Evolutionary conservation across 2,797 vertebrate genomes (phyloP).

Genomic region (Hoplostethus mediterraneus): DNA sequence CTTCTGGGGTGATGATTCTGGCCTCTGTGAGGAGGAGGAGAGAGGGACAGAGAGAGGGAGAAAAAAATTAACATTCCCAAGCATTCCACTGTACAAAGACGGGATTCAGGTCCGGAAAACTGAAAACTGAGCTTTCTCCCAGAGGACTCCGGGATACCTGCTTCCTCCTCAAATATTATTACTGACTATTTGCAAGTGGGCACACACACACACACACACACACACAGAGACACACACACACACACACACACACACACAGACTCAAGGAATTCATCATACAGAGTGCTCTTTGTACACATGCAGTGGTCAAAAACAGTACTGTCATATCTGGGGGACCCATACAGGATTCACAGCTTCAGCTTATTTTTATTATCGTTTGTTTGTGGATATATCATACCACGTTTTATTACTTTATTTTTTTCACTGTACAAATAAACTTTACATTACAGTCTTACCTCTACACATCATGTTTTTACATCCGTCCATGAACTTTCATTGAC

Average conservation of each 20-base stretch:
- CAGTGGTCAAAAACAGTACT: constrained; percentile 34
- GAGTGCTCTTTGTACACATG: constrained; percentile 60
- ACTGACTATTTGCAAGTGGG: constrained; percentile 36
- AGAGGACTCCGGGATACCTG: constrained; percentile 59
- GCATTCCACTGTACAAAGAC: constrained; percentile 79
- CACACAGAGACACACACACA: constrained; percentile 26
- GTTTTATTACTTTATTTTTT: background rate
- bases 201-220: constrained; percentile 4
- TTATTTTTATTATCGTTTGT: background rate
- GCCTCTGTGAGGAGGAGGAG: constrained; percentile 74
- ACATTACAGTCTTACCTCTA: background rate
- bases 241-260: constrained; percentile 28
- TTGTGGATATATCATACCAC: background rate
- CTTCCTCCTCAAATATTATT: constrained; percentile 76
- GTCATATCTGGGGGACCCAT: constrained; percentile 22
- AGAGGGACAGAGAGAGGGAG: constrained; percentile 37
- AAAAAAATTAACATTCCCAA: constrained; percentile 61
- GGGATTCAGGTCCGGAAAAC: constrained; percentile 74
- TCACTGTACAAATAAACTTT: background rate
- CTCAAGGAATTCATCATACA: constrained; percentile 53
- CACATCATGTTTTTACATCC: background rate
- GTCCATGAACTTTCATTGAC: background rate
- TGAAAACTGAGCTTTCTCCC: constrained; percentile 49
- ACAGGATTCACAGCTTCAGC: background rate
- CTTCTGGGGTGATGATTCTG: constrained; percentile 86